A percentile compares a stretch with the other conserved stretches of the same genome.
These are phyloP conservation scores for Onychostoma macrolepis DNA, from an alignment of 2,113 vertebrate genomes.

Conservation along the genomic window DNA sequence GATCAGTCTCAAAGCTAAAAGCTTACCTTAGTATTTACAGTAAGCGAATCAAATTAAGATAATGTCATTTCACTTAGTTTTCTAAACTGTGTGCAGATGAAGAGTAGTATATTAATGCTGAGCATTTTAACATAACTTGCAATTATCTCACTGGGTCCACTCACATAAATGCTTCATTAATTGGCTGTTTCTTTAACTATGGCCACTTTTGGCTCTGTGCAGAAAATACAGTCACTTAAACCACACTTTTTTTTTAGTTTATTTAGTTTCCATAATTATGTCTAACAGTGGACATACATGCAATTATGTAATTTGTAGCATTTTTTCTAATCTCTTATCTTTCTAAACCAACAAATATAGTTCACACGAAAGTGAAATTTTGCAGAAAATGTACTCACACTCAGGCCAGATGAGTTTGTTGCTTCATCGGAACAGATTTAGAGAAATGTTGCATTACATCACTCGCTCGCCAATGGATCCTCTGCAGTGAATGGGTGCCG, in stretches of 20 bases:
- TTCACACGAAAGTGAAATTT: neutral
- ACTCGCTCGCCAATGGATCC: neutral
- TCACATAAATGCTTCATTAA: neutral
- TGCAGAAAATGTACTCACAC: neutral
- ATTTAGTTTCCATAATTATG: neutral
- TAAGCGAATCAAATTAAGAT: slow-evolving; percentile 14
- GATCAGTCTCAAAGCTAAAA: neutral
- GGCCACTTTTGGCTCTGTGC: neutral
- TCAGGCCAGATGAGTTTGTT: neutral
- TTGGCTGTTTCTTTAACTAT: neutral
- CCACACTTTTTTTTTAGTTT: neutral
- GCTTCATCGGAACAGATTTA: neutral
- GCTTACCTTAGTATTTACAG: neutral
- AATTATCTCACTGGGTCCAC: neutral
- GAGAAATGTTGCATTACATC: neutral
- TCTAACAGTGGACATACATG: neutral
- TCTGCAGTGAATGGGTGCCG: neutral
- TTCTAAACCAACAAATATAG: no score
- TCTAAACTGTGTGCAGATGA: neutral
- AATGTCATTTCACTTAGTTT: neutral
- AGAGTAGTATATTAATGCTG: neutral
- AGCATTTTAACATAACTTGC: slow-evolving; percentile 6
- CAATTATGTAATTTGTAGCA: neutral
- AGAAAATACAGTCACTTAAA: neutral
- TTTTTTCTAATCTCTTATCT: neutral